These are phyloP conservation scores for Mustelus asterias DNA, from an alignment of 2,113 vertebrate genomes.

Conservation along the genomic window DNA sequence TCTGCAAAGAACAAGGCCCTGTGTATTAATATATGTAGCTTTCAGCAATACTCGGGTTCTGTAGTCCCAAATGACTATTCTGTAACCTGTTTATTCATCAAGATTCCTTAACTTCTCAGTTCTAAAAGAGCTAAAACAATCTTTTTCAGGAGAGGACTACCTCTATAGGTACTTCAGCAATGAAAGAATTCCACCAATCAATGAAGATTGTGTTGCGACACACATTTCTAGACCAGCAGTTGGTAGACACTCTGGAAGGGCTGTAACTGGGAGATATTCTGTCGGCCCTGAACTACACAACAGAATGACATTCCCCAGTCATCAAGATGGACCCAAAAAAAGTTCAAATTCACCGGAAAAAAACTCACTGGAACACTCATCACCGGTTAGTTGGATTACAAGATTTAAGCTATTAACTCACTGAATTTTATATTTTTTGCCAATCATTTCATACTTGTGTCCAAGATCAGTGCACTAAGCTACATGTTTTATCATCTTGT, in stretches of 20 bases:
- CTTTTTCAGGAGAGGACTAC: conserved; percentile 59
- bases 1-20: no score
- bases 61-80: no score
- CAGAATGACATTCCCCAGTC: conserved; percentile 80
- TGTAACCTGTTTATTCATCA: neutral
- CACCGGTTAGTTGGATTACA: conserved; percentile 77
- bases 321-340: conserved; percentile 67
- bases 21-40: no score
- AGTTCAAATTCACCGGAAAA: conserved; percentile 47
- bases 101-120: neutral
- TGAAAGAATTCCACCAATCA: conserved; percentile 78
- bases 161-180: conserved; percentile 85
- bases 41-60: no score
- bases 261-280: conserved; percentile 74
- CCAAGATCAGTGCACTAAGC: neutral
- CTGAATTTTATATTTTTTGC: conserved; percentile 56
- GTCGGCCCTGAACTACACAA: conserved; percentile 72
- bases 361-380: conserved; percentile 63
- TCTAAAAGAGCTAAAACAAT: neutral
- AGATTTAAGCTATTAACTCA: conserved; percentile 82
- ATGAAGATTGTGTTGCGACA: conserved; percentile 66
- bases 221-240: conserved; percentile 57
- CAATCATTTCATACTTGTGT: conserved; percentile 26
- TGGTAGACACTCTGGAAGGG: conserved; percentile 68
- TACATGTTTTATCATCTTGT: neutral